Base-by-base conservation (phyloP, 2,888 invertebrate species). In the Anthrax anthrax region DNA sequence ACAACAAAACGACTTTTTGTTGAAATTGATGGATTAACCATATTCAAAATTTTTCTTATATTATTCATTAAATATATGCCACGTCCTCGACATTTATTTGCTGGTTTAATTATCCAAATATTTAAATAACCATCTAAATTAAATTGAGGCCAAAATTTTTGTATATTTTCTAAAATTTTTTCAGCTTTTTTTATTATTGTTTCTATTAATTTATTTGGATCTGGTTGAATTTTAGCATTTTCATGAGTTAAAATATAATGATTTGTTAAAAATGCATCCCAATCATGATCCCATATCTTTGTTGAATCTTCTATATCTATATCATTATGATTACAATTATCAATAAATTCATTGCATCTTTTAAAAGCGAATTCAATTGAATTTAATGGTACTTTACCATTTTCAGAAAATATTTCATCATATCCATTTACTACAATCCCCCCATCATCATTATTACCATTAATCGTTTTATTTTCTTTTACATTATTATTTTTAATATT, bases 21-120 rank as follows among this genome's bases (percentile, higher is more conserved):
- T 23, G 75, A 74, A 61, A 71, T 69, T n/a, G 79, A 74, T 54
- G 77, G 73, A 60, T 81, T 82, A n/a, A 83, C 72, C 44, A 80
- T 73, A 23, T 77, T 77, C 53, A 87, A 66, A 46, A 95, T 90
- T 57, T 90, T 88, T 56, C 88, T 86, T 27, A 94, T 73, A 57
- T 80, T 81, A 63, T 88, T 86, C 74, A 88, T 81, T 42, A 92
- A 73, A 41, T 82, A 80, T 52, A 95, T 94, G 43, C 94, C 94
- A 58, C 87, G 75, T 0, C 95, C 94, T 12, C 94, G 76, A 55
- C 92, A 92, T 63, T 89, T 88, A 57, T 90, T 91, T 1, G 92
- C 92, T 0, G 94, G 94, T 63, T 95, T 95, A 49, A 94, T 78
- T 52, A 95, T 94, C 94, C 95, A 95, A 54, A 92, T 80, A 65